A percentile compares a stretch with the other conserved stretches of the same genome.
Evolutionary conservation across 1,140 invertebrate species (phyloP).

Genomic region (Hetaerina americana): DNA sequence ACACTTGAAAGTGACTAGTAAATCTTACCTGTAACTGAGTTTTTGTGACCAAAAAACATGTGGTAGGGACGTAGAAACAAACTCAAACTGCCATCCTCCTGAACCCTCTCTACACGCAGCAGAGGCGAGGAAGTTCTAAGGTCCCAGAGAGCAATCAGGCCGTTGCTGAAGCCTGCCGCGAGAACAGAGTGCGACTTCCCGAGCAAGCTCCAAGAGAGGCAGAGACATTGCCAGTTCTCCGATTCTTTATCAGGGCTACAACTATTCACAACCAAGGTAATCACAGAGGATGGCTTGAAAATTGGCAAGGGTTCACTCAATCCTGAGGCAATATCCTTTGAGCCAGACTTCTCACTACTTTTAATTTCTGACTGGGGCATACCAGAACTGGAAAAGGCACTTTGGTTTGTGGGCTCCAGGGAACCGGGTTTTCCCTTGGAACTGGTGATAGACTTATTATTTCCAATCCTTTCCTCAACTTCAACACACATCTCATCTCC

Average conservation of each 20-base stretch:
- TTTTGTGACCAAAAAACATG: constrained; percentile 32
- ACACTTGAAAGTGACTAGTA: no score
- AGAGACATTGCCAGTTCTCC: constrained; percentile 30
- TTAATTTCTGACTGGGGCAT: background rate
- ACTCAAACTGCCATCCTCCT: constrained; percentile 27
- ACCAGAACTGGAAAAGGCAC: background rate
- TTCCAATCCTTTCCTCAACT: background rate
- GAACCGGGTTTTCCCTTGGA: no score
- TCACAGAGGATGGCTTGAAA: constrained; percentile 27
- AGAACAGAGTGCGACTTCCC: constrained; percentile 27
- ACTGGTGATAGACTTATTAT: constrained; percentile 9
- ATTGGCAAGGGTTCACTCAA: no score
- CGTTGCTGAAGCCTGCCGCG: constrained; percentile 47
- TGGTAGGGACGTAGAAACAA: constrained; percentile 29
- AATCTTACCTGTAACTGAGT: constrained; percentile 28
- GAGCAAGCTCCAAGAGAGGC: constrained; percentile 31
- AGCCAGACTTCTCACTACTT: background rate
- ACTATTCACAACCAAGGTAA: constrained; percentile 26
- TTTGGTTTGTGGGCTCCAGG: background rate
- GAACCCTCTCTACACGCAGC: constrained; percentile 25
- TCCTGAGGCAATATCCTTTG: background rate
- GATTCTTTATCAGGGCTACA: constrained; percentile 18
- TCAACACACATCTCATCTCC: background rate
- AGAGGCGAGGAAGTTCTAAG: constrained; percentile 36
- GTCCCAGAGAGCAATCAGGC: constrained; percentile 44